Evolutionary conservation across 2,797 vertebrate species (phyloP).

Genomic region (Halcyon badia): DNA sequence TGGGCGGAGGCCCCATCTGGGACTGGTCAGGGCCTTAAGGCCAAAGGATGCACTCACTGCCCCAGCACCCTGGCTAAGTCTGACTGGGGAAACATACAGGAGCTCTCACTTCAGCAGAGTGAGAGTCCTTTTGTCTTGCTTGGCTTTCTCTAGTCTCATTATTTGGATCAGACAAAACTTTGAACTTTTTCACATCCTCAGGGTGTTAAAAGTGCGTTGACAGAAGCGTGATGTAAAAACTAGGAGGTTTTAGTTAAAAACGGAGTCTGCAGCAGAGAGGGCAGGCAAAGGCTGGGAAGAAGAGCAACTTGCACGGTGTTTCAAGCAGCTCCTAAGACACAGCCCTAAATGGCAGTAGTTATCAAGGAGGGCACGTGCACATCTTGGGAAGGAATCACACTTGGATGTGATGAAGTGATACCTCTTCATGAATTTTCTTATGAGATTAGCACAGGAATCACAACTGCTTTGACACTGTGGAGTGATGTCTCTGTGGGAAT

Average conservation of each 20-base stretch:
- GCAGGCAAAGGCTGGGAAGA: background rate
- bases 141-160: background rate
- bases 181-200: background rate
- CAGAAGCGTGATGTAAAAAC: background rate
- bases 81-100: background rate
- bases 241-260: background rate
- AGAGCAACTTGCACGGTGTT: background rate
- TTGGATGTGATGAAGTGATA: background rate
- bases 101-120: background rate
- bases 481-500: background rate
- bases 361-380: background rate
- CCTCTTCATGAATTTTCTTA: background rate
- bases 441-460: background rate
- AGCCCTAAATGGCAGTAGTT: background rate
- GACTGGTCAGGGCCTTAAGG: background rate
- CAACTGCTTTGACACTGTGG: background rate
- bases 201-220: background rate
- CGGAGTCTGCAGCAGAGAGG: background rate
- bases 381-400: accelerated
- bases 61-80: background rate
- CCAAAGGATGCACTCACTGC: background rate
- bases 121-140: background rate
- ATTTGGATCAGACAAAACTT: background rate
- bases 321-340: background rate
- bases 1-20: background rate